These are phyloP conservation scores for Nomia melanderi DNA, from an alignment of 1,140 invertebrate genomes.

Conservation along the genomic window DNA sequence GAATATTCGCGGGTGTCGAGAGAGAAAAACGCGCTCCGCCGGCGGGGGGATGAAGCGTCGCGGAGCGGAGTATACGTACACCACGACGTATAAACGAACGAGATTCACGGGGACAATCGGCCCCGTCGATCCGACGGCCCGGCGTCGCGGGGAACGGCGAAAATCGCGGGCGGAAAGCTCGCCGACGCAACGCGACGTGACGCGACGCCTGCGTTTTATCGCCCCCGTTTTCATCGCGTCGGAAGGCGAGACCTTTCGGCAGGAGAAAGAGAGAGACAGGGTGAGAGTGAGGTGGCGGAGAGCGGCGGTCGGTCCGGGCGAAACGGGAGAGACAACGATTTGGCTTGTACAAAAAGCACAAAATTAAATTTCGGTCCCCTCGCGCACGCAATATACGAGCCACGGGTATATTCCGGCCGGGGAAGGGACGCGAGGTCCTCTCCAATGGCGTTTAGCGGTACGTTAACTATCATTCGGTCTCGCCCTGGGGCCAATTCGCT, in stretches of 20 bases:
- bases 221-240: conserved; percentile 57
- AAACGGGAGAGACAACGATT: conserved; percentile 66
- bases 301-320: conserved; percentile 30
- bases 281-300: too few species aligned
- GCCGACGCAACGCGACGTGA: conserved; percentile 56
- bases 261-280: conserved; percentile 26
- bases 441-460: conserved; percentile 81
- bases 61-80: too few species aligned
- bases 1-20: too few species aligned
- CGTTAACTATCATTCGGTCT: conserved; percentile 81
- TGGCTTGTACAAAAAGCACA: conserved; percentile 79
- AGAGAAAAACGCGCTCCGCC: too few species aligned
- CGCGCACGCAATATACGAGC: conserved; percentile 76
- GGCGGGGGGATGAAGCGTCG: too few species aligned
- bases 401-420: conserved; percentile 44
- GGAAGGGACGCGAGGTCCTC: conserved; percentile 64
- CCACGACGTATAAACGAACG: neutral
- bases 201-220: conserved; percentile 13
- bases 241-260: neutral
- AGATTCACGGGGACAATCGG: too few species aligned
- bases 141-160: too few species aligned
- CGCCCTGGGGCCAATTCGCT: conserved; percentile 80
- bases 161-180: conserved; percentile 58
- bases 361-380: conserved; percentile 80
- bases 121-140: too few species aligned